Evolutionary conservation across 2,113 vertebrate species (phyloP).

Genomic region (Pseudopipra pipra): DNA sequence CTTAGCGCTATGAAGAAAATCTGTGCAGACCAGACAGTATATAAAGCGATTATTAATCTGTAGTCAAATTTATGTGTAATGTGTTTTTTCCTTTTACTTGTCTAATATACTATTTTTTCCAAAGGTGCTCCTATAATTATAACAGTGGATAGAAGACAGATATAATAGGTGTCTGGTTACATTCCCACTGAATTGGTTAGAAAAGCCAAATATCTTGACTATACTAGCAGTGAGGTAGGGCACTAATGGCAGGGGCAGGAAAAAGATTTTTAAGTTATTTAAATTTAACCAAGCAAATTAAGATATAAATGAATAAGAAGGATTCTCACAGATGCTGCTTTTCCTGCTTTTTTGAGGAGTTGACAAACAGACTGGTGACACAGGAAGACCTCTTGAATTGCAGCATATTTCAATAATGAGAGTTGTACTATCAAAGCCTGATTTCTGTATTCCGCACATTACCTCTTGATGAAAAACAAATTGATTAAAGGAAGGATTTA

Average conservation of each 20-base stretch:
- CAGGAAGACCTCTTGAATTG: not conserved
- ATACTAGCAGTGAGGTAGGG: not conserved
- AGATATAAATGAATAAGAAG: not conserved
- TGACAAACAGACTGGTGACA: not conserved
- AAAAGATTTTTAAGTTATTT: not conserved
- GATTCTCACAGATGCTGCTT: not conserved
- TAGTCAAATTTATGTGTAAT: not conserved
- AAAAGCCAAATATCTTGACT: not conserved
- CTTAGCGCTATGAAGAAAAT: not conserved
- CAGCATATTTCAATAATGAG: not conserved
- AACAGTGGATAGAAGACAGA: not conserved
- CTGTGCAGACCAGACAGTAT: not conserved
- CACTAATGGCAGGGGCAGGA: not conserved
- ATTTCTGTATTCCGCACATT: not conserved
- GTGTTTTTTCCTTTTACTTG: not conserved
- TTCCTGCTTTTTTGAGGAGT: not conserved
- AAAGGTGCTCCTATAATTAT: not conserved
- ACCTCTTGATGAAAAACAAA: not conserved
- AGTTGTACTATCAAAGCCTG: not conserved
- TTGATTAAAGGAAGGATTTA: not conserved
- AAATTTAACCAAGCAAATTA: not conserved
- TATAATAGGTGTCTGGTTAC: not conserved
- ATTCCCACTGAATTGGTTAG: not conserved
- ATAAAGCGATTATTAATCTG: not conserved
- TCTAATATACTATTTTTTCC: not conserved